A percentile compares a stretch with the other conserved stretches of the same genome.
These are phyloP conservation scores for Helicoverpa zea DNA, from an alignment of 1,140 invertebrate genomes.

Conservation along the genomic window DNA sequence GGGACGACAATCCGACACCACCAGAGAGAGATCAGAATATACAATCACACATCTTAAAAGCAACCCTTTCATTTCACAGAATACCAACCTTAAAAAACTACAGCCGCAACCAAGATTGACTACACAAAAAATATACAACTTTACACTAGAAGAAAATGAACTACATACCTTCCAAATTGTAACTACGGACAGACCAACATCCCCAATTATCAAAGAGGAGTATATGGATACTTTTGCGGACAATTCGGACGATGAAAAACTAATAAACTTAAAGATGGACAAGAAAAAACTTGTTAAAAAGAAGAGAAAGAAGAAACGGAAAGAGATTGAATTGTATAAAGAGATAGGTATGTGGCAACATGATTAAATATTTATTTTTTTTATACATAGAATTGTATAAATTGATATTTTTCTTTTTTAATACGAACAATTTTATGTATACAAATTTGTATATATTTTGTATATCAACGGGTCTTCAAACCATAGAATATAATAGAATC, in stretches of 20 bases:
- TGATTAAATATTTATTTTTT: too few species aligned
- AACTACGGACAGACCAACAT: neutral
- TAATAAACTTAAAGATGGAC: conserved; percentile 8
- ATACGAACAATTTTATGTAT: too few species aligned
- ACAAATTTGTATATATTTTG: too few species aligned
- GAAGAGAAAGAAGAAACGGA: conserved; percentile 46
- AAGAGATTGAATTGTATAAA: conserved; percentile 57
- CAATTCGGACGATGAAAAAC: conserved; percentile 39
- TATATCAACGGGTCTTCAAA: too few species aligned
- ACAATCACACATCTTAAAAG: neutral
- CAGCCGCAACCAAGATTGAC: neutral
- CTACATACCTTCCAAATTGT: neutral
- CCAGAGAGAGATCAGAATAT: too few species aligned
- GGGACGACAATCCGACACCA: too few species aligned
- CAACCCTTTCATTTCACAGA: neutral
- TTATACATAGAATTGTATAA: too few species aligned
- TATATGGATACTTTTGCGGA: neutral
- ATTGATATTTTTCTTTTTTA: too few species aligned
- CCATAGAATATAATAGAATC: too few species aligned
- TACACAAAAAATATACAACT: neutral
- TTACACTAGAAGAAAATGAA: neutral
- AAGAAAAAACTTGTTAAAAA: conserved; percentile 45
- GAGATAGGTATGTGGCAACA: conserved; percentile 44
- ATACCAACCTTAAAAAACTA: neutral
- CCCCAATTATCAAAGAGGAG: neutral